Conservation (phyloP, 2,888 invertebrate genomes). For the Conchocele bisecta region DNA sequence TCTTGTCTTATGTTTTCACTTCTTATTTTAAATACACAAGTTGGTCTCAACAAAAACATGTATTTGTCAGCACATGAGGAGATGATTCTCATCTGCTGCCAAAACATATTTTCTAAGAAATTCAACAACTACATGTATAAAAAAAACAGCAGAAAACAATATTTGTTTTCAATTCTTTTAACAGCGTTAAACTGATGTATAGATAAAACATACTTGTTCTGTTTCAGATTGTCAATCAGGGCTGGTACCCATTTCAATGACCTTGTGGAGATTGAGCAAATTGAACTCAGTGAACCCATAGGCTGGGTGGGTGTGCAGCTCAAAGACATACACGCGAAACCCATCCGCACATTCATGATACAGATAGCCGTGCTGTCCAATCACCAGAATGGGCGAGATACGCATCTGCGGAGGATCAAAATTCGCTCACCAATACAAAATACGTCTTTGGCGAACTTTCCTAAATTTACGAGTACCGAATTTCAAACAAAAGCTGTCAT, state of each 20-base stretch:
- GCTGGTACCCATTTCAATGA: conserved; percentile 98
- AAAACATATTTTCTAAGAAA: no score
- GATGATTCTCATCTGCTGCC: no score
- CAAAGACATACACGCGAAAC: conserved; percentile 89
- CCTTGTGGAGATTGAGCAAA: conserved; percentile 96
- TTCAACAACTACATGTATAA: no score
- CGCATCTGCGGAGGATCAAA: conserved; percentile 98
- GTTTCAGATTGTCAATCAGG: conserved; percentile 84
- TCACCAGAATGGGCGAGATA: conserved; percentile 99
- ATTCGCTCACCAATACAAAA: conserved; percentile 91
- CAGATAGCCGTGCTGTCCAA: conserved; percentile 89
- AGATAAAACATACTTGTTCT: conserved; percentile 11
- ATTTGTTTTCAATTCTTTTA: no score
- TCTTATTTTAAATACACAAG: no score
- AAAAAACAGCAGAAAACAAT: no score
- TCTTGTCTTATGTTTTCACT: no score
- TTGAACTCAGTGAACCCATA: conserved; percentile 95
- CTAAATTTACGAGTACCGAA: conserved; percentile 87
- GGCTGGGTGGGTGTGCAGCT: conserved; percentile 98
- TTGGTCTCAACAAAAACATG: no score
- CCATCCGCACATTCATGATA: conserved; percentile 93
- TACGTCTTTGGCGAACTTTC: conserved; percentile 83
- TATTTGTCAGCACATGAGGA: no score
- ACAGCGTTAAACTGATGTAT: no score
- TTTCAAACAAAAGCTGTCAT: conserved; percentile 64